A percentile compares a stretch with the other conserved stretches of the same genome.
Conservation (phyloP, 2,888 invertebrate genomes). For the Leistus spinibarbis region DNA sequence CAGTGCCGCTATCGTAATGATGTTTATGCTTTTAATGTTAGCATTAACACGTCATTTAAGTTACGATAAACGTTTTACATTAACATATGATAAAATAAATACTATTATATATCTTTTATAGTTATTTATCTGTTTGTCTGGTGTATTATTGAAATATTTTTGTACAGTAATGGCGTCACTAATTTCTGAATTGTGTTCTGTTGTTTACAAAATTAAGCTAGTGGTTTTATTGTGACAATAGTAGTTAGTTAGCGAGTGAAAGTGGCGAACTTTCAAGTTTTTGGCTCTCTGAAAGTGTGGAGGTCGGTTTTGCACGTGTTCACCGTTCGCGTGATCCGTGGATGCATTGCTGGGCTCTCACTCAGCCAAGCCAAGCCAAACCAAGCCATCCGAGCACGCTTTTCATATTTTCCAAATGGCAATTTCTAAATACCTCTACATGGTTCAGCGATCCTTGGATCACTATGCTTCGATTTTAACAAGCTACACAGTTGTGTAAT, state of each 20-base stretch:
- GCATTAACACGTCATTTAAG: neutral
- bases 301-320: conserved; percentile 33
- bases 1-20: neutral
- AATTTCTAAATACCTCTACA: conserved; percentile 47
- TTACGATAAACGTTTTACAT: neutral
- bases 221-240: neutral
- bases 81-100: neutral
- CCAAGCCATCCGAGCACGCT: conserved; percentile 43
- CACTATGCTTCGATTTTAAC: too few species aligned
- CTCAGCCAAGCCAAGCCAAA: neutral
- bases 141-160: too few species aligned
- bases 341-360: neutral
- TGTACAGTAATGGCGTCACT: too few species aligned
- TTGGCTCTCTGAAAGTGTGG: conserved; percentile 2
- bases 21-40: neutral
- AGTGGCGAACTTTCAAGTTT: conserved; percentile 18
- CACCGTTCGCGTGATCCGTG: neutral
- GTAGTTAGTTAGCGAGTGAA: conserved; percentile 9
- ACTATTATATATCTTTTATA: neutral
- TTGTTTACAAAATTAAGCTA: too few species aligned
- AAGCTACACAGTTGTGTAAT: too few species aligned
- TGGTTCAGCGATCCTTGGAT: neutral
- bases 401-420: conserved; percentile 49
- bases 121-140: too few species aligned
- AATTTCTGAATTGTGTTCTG: too few species aligned